These are phyloP conservation scores for Cassiopea xamachana DNA, from an alignment of 30 jellyfish, hydroid and myxozoan genomes.

Conservation along the genomic window DNA sequence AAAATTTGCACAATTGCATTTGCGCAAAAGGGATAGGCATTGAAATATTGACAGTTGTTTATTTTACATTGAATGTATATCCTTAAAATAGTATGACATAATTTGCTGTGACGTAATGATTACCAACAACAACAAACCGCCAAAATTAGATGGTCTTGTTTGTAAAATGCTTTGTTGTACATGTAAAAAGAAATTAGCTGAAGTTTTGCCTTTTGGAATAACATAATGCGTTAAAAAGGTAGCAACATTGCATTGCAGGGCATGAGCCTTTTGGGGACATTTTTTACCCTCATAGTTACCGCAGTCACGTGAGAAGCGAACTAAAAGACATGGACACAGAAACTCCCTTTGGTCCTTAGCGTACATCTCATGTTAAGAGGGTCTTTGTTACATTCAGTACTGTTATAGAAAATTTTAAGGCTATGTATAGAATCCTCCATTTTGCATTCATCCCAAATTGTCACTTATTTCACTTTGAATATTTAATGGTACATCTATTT, in stretches of 20 bases:
- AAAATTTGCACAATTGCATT: background rate
- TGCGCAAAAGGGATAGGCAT: background rate
- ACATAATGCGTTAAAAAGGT: background rate
- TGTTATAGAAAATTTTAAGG: too few species aligned
- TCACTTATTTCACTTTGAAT: too few species aligned
- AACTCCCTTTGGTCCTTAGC: background rate
- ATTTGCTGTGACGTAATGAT: constrained; percentile 8
- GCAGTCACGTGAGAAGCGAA: background rate
- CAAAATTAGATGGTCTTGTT: constrained; percentile 4
- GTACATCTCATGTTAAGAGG: too few species aligned
- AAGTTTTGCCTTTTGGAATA: background rate
- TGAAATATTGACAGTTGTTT: background rate
- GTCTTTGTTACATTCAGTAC: too few species aligned
- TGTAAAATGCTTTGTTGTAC: too few species aligned
- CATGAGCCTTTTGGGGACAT: background rate
- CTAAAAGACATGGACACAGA: background rate
- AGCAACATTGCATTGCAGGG: background rate
- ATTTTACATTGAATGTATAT: background rate
- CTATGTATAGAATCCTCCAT: too few species aligned
- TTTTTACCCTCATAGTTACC: background rate
- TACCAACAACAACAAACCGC: constrained; percentile 76
- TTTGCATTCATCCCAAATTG: too few species aligned
- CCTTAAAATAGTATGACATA: constrained; percentile 24
- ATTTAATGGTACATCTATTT: too few species aligned
- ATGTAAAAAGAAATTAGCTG: background rate